phyloP scores from a whole-genome alignment of 2,888 invertebrate species.

The Melanophora roralis region DNA sequence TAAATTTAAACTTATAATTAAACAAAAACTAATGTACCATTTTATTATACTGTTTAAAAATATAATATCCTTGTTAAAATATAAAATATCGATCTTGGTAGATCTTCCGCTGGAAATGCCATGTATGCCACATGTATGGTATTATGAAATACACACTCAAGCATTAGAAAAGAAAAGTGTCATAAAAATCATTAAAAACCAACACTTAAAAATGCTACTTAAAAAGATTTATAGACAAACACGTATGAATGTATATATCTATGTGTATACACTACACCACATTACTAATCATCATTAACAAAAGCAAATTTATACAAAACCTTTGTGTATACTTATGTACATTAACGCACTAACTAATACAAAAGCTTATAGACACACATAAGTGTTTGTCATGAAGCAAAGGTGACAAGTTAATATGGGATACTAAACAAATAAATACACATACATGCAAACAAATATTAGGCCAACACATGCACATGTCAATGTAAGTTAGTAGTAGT shows the following conservation, averaged over 20 bases:
- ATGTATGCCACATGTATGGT: background rate
- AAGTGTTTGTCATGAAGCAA: background rate
- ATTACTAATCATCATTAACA: background rate
- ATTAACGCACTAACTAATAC: background rate
- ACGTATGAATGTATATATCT: background rate
- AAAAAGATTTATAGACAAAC: background rate
- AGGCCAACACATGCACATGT: background rate
- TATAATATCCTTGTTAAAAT: too few species aligned
- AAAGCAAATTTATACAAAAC: background rate
- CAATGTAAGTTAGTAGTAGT: background rate
- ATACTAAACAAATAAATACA: background rate
- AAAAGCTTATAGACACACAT: background rate
- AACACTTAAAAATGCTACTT: conserved; percentile 8
- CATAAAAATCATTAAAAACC: conserved; percentile 5
- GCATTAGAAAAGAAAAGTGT: background rate
- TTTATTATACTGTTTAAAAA: too few species aligned
- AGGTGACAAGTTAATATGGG: conserved; percentile 20
- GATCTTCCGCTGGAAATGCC: too few species aligned
- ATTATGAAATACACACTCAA: background rate
- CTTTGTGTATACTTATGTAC: too few species aligned
- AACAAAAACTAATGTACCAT: too few species aligned
- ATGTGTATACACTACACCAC: background rate
- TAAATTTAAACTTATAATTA: too few species aligned
- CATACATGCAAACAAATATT: background rate
- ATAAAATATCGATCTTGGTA: too few species aligned